Evolutionary conservation across 1,140 invertebrate species (phyloP).

Genomic region (Lordiphosa stackelbergi): DNA sequence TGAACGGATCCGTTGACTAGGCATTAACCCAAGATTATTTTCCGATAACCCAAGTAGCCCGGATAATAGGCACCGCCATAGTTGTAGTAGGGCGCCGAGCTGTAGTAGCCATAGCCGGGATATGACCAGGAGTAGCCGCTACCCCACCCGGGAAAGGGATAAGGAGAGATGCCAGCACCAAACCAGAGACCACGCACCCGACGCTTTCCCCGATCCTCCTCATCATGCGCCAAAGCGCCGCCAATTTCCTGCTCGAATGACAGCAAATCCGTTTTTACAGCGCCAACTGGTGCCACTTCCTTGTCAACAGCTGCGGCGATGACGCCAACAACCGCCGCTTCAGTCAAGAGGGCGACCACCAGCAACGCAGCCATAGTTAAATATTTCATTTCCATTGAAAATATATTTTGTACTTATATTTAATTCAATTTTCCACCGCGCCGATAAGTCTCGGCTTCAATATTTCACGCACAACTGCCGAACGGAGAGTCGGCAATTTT

Average conservation of each 20-base stretch:
- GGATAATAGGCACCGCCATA: slow-evolving; percentile 53
- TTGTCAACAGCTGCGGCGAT: slow-evolving; percentile 58
- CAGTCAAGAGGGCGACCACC: slow-evolving; percentile 53
- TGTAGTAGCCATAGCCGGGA: slow-evolving; percentile 30
- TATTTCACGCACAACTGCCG: slow-evolving; percentile 44
- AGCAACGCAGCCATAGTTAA: slow-evolving; percentile 29
- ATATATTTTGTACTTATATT: slow-evolving; percentile 30
- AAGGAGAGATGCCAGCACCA: slow-evolving; percentile 22
- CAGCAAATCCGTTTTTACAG: slow-evolving; percentile 68
- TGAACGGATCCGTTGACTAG: slow-evolving; percentile 26
- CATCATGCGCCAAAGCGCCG: slow-evolving; percentile 36
- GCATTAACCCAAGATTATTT: slow-evolving; percentile 59
- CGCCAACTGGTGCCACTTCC: slow-evolving; percentile 69
- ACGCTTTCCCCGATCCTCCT: slow-evolving; percentile 17
- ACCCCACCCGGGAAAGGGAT: slow-evolving; percentile 28
- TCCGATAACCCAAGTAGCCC: slow-evolving; percentile 52
- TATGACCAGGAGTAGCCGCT: slow-evolving; percentile 35
- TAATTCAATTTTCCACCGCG: slow-evolving; percentile 40
- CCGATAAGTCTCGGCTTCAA: slow-evolving; percentile 27
- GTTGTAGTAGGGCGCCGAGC: slow-evolving; percentile 32
- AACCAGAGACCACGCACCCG: slow-evolving; percentile 47
- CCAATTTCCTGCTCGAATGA: slow-evolving; percentile 72
- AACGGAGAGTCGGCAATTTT: slow-evolving; percentile 24
- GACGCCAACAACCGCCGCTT: slow-evolving; percentile 31
- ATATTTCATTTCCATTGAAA: slow-evolving; percentile 31